These are phyloP conservation scores for Steromphala cineraria DNA, from an alignment of 2,888 invertebrate species.

Conservation along the genomic window DNA sequence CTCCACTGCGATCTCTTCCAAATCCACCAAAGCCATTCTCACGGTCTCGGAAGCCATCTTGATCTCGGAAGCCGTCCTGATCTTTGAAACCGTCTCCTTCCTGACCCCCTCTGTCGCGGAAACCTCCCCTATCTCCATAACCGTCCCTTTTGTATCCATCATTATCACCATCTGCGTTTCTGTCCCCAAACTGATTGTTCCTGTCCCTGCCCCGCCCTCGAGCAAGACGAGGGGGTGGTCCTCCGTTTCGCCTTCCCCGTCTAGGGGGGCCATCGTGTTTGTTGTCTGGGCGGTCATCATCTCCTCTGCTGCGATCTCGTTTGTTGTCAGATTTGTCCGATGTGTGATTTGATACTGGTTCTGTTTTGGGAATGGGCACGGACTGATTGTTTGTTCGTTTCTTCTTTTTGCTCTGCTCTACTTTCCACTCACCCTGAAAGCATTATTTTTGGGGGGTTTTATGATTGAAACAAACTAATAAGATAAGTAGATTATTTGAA, in stretches of 20 bases:
- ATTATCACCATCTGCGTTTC: constrained; percentile 24
- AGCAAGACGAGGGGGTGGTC: constrained; percentile 61
- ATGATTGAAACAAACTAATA: too few species aligned
- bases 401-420: constrained; percentile 67
- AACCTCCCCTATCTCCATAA: constrained; percentile 3
- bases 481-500: too few species aligned
- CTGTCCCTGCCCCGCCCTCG: constrained; percentile 58
- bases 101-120: not conserved
- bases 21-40: constrained; percentile 14
- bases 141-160: constrained; percentile 12
- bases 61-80: constrained; percentile 25
- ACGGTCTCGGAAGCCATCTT: constrained; percentile 32
- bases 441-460: too few species aligned
- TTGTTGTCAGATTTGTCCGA: constrained; percentile 49
- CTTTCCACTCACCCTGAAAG: constrained; percentile 62
- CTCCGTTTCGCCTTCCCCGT: constrained; percentile 59
- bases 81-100: constrained; percentile 10
- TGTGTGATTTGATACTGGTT: constrained; percentile 47
- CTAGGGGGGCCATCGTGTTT: constrained; percentile 50
- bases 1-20: constrained; percentile 26
- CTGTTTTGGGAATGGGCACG: constrained; percentile 41
- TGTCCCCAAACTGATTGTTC: constrained; percentile 36
- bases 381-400: constrained; percentile 47
- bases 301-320: constrained; percentile 41
- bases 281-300: constrained; percentile 46